Evolutionary conservation across 2,113 vertebrate genomes (phyloP).

Genomic region (Colistium nudipinnis): DNA sequence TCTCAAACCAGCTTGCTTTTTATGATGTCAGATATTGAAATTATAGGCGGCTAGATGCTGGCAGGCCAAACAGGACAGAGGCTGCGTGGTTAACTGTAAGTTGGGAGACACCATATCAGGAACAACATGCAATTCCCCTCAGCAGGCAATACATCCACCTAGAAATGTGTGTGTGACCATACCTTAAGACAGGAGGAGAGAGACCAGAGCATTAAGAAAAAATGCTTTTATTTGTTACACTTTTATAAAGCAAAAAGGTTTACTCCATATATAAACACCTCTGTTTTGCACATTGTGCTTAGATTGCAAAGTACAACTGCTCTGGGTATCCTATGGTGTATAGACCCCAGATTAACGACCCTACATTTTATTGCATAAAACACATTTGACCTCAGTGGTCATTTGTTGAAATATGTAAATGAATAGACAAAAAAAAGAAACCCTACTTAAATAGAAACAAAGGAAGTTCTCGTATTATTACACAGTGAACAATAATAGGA

Average conservation of each 20-base stretch:
- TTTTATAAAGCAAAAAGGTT: slow-evolving; percentile 93
- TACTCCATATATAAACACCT: slow-evolving; percentile 90
- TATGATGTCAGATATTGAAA: too few relatives aligned
- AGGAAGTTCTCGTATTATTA: slow-evolving; percentile 40
- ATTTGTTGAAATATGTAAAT: slow-evolving; percentile 72
- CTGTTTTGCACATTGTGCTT: slow-evolving; percentile 98
- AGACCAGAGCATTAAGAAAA: slow-evolving; percentile 63
- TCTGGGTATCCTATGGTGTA: slow-evolving; percentile 81
- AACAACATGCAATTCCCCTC: too few relatives aligned
- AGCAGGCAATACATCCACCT: too few relatives aligned
- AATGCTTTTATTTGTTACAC: slow-evolving; percentile 88
- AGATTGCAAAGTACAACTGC: slow-evolving; percentile 89
- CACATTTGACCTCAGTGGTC: slow-evolving; percentile 84
- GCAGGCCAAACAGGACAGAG: too few relatives aligned
- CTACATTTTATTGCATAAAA: slow-evolving; percentile 99
- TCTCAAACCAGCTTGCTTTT: too few relatives aligned
- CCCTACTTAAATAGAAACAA: slow-evolving; percentile 30
- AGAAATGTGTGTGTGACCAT: too few relatives aligned
- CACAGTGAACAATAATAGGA: slow-evolving; percentile 83
- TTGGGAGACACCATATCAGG: too few relatives aligned
- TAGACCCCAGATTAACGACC: slow-evolving; percentile 89
- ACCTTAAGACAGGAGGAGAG: neutral
- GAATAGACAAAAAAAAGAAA: slow-evolving; percentile 4
- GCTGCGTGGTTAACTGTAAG: too few relatives aligned
- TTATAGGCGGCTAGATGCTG: too few relatives aligned